phyloP scores from a whole-genome alignment of 2,888 invertebrate genomes.

The Synergus umbraculus region DNA sequence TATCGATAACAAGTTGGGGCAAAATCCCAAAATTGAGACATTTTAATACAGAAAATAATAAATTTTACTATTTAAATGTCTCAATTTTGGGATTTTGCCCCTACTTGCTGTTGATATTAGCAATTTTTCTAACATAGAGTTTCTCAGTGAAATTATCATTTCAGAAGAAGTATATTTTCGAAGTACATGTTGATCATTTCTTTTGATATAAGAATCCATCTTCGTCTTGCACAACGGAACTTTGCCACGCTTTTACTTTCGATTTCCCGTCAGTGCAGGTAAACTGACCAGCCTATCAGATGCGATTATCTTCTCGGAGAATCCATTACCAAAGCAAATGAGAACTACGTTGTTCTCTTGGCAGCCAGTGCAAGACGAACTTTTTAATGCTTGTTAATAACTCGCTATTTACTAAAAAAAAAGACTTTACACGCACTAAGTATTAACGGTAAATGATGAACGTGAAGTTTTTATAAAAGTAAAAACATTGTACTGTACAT shows the following conservation, averaged over 20 bases:
- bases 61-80: too few relatives aligned
- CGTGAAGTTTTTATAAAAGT: conserved; percentile 15
- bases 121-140: too few relatives aligned
- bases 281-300: conserved; percentile 42
- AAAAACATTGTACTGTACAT: neutral
- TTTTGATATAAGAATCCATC: conserved; percentile 16
- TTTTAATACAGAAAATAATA: too few relatives aligned
- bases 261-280: conserved; percentile 37
- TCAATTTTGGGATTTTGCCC: too few relatives aligned
- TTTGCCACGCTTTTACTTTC: conserved; percentile 52
- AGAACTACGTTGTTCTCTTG: conserved; percentile 61
- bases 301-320: conserved; percentile 59
- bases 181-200: neutral
- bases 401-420: conserved; percentile 15
- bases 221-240: conserved; percentile 43
- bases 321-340: conserved; percentile 71
- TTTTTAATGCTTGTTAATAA: conserved; percentile 50
- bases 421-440: conserved; percentile 36
- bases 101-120: too few relatives aligned
- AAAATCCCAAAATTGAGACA: too few relatives aligned
- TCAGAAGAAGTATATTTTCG: neutral
- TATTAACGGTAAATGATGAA: conserved; percentile 49
- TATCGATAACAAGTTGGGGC: too few relatives aligned
- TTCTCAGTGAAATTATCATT: neutral
- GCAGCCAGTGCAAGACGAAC: conserved; percentile 62